A percentile compares a stretch with the other conserved stretches of the same genome.
Conservation (phyloP, 2,113 vertebrate species). For the Ancistrus triradiatus region DNA sequence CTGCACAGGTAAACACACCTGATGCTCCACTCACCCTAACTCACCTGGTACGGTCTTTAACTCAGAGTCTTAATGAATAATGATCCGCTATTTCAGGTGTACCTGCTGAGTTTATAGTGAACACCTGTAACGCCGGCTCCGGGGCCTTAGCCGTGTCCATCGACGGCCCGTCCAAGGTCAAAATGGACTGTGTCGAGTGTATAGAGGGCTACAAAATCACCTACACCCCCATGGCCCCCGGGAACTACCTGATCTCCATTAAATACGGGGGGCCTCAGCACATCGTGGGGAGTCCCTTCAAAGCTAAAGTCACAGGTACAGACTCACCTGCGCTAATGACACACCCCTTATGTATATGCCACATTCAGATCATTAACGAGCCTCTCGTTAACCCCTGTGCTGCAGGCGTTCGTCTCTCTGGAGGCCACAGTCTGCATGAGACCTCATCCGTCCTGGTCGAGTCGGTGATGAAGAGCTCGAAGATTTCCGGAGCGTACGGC, state of each 20-base stretch:
- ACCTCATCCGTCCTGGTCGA: constrained; percentile 91
- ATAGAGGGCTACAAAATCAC: constrained; percentile 87
- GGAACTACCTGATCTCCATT: constrained; percentile 95
- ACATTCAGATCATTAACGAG: too few relatives aligned
- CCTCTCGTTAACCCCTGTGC: too few relatives aligned
- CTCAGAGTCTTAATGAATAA: not conserved
- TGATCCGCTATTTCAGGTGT: constrained; percentile 65
- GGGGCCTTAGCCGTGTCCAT: constrained; percentile 88
- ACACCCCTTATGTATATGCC: not conserved
- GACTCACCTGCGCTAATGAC: not conserved
- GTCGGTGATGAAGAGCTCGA: constrained; percentile 81
- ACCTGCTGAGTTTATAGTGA: constrained; percentile 84
- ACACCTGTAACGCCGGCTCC: constrained; percentile 84
- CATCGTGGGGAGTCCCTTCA: constrained; percentile 95
- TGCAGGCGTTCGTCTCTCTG: constrained; percentile 82
- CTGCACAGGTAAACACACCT: constrained; percentile 75
- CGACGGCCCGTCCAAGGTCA: constrained; percentile 93
- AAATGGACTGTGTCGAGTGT: constrained; percentile 91
- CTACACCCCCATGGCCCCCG: constrained; percentile 95
- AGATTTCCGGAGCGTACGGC: constrained; percentile 71
- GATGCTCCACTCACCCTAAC: not conserved
- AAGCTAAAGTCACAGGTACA: constrained; percentile 92
- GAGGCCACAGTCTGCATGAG: constrained; percentile 93
- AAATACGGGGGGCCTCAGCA: constrained; percentile 94
- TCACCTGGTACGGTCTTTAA: not conserved